Evolutionary conservation across 2,113 vertebrate genomes (phyloP).

Genomic region (Tragelaphus imberbis): DNA sequence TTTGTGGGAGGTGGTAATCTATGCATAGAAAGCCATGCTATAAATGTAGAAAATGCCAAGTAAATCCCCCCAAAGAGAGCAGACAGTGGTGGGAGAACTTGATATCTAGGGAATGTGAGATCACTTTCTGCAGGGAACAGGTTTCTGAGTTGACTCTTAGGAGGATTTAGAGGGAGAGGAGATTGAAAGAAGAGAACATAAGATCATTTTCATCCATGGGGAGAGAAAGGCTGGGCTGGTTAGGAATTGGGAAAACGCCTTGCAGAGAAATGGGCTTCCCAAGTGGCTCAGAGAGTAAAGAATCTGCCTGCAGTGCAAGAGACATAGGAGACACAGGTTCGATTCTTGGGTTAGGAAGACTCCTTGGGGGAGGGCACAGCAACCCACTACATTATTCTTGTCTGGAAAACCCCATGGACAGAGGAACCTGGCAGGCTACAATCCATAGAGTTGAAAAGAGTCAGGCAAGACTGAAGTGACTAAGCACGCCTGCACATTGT

Average conservation of each 20-base stretch:
- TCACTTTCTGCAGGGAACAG: not conserved
- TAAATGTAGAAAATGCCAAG: not conserved
- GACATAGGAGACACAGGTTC: not conserved
- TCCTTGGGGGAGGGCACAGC: not conserved
- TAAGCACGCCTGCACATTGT: fast-evolving
- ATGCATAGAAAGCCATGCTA: not conserved
- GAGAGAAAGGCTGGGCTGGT: not conserved
- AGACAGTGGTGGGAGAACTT: not conserved
- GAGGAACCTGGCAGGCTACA: not conserved
- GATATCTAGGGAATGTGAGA: not conserved
- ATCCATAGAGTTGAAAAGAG: not conserved
- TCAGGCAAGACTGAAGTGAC: not conserved
- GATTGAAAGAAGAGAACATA: not conserved
- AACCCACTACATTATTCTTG: not conserved
- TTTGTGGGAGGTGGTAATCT: not conserved
- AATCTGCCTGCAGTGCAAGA: not conserved
- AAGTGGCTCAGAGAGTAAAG: not conserved
- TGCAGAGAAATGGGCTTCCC: not conserved
- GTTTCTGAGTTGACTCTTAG: not conserved
- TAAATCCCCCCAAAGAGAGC: not conserved
- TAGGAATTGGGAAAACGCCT: not conserved
- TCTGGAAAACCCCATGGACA: not conserved
- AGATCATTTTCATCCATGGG: not conserved
- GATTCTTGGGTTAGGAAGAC: not conserved
- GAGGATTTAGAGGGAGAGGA: not conserved